These are phyloP conservation scores for Bungarus multicinctus DNA, from an alignment of 2,113 vertebrate species.

Conservation along the genomic window DNA sequence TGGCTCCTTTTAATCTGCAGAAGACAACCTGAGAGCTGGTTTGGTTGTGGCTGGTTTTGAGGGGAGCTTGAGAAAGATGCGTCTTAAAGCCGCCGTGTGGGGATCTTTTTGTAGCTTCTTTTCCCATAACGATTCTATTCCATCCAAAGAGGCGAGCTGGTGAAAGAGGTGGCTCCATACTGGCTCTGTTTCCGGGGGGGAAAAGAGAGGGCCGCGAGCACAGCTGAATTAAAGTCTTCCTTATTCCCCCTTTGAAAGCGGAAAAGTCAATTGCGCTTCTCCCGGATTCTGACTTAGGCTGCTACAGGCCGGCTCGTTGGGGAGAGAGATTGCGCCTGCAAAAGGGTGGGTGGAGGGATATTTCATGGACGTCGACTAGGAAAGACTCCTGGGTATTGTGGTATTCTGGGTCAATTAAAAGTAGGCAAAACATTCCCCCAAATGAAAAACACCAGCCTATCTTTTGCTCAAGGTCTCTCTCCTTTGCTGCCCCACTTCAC, in stretches of 20 bases:
- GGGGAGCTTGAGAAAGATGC: not conserved
- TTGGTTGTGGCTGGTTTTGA: not conserved
- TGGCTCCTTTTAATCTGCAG: not conserved
- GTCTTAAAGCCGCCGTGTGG: not conserved
- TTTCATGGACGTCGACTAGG: not conserved
- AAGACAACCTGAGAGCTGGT: not conserved
- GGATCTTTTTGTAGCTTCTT: not conserved
- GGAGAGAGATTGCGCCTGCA: not conserved
- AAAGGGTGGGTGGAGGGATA: not conserved
- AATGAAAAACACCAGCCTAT: not conserved
- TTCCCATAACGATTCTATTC: not conserved
- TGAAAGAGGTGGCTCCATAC: not conserved
- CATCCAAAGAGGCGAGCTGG: not conserved
- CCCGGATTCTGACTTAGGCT: not conserved
- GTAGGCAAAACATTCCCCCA: not conserved
- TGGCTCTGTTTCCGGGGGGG: not conserved
- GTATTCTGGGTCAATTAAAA: not conserved
- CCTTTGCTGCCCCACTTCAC: not conserved
- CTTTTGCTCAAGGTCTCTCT: not conserved
- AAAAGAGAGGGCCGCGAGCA: not conserved
- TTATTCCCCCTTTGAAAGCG: not conserved
- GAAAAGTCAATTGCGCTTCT: not conserved
- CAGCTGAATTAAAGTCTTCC: not conserved
- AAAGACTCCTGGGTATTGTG: not conserved
- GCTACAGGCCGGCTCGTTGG: not conserved